A percentile compares a stretch with the other conserved stretches of the same genome.
phyloP scores from a whole-genome alignment of 2,113 vertebrate genomes.

The Panthera leo region DNA sequence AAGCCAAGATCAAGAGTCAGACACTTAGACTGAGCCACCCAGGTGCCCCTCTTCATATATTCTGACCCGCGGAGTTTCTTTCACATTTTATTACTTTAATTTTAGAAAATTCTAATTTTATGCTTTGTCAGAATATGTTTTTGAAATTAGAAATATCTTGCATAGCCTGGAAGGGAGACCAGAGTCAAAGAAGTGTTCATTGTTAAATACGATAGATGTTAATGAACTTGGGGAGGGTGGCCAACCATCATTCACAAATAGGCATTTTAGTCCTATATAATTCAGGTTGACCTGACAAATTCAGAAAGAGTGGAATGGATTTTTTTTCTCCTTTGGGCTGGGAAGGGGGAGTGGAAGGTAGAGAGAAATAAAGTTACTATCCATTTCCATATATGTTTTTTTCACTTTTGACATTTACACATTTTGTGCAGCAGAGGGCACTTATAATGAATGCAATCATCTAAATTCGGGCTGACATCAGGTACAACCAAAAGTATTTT shows the following conservation, averaged over 20 bases:
- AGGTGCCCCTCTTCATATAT: background rate
- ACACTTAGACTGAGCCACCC: too few species aligned
- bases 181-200: background rate
- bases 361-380: background rate
- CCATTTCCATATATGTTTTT: background rate
- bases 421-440: background rate
- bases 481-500: background rate
- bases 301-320: background rate
- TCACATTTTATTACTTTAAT: background rate
- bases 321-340: background rate
- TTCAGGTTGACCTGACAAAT: background rate
- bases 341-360: background rate
- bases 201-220: background rate
- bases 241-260: background rate
- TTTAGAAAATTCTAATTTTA: background rate
- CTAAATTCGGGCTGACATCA: background rate
- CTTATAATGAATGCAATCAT: background rate
- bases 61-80: background rate
- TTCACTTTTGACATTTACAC: background rate
- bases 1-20: too few species aligned
- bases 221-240: background rate
- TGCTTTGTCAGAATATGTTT: background rate
- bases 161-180: background rate
- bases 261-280: background rate
- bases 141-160: background rate